Evolutionary conservation across 1,140 invertebrate species (phyloP), one percentile per base, ranked within the genome.

Genomic region (Trichonephila clavipes): DNA sequence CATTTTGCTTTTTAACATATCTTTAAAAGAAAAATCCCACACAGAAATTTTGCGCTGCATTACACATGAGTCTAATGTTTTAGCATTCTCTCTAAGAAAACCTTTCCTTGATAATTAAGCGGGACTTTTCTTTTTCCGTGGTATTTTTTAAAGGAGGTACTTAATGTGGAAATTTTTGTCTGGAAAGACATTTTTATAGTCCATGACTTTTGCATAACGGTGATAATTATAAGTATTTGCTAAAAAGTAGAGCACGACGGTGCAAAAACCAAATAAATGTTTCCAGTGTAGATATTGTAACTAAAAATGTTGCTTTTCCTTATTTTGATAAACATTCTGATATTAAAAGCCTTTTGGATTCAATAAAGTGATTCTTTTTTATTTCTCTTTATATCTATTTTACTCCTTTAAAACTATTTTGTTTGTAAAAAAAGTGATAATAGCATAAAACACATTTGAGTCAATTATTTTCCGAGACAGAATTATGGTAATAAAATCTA

Each of bases 31-130:
- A 92, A 69, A 92, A 87, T 92, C 21, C 59, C 19, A 59, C 66
- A n/a, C 90, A 81, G 77, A 90, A 64, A 91, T 91, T 91, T 91
- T 28, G 19, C 81, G 90, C 90, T 83, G 77, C 90, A 91, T 91
- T 91, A 91, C 90, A 91, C 90, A 91, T 21, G 77, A 44, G 51
- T 51, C 34, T 82, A 90, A 90, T 85, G 61, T 66, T 86, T 86
- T 87, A 83, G 19, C 51, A 72, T 92, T 51, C 51, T 51, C 66
- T 86, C 91, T n/a, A 87, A 92, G 72, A 83, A 51, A 87, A 51
- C 91, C 58, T 87, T 92, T 92, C 83, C 64, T 72, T 72, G 69
- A 87, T 69, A 85, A 92, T 92, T 92, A 92, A 51, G 61, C n/a
- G 24, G 21, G 18, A 19, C 77, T 92, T 92, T 92, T 72, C 61